Base-by-base conservation (phyloP, 2,888 invertebrate genomes). In the Candidula unifasciata region DNA sequence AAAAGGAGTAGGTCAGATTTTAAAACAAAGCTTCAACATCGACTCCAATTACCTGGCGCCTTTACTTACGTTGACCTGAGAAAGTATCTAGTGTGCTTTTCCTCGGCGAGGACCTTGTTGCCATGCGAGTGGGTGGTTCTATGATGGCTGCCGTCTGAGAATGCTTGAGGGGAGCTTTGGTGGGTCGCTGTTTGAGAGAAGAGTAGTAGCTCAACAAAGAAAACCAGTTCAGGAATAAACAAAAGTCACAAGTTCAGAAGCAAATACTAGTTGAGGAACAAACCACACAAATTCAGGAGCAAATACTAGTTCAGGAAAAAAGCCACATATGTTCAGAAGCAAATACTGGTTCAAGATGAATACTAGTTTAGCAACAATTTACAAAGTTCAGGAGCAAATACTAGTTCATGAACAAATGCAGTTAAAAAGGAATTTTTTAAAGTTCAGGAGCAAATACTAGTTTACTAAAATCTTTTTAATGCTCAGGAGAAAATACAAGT, bases 91-190 rank as follows among this genome's bases (percentile, higher is more conserved):
- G 21, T 44, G 83, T 66, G 18, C 66, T 77, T 73, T 93, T 93
- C 82, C 93, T 86, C 68, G 94, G 94, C 21, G 94, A 94, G 33
- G 93, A 93, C 74, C 93, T 88, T 3, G 94, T 94, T 10, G 92
- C 92, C 93, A 94, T 93, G 80, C 93, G 87, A 3, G 85, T 84
- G 30, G 88, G 85, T 57, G 91, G 89, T 8, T 86, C 87, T 35
- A 74, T 80, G 27, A 85, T 79, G 21, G 84, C 78, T 69, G 86
- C 79, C 2, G 89, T 82, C 30, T 89, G 89, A 80, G 92, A 87
- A 80, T 87, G 91, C 76, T 89, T 89, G 35, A 91, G 87, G 69
- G 92, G 92, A 74, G 91, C 90, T 85, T 92, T 92, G 24, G 88
- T 88, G 21, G 91, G 90, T 73, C 90, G 89, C 88, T 90, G 85